Base-by-base conservation (phyloP, 1,140 invertebrate species). In the Geopemphigus sp. region DNA sequence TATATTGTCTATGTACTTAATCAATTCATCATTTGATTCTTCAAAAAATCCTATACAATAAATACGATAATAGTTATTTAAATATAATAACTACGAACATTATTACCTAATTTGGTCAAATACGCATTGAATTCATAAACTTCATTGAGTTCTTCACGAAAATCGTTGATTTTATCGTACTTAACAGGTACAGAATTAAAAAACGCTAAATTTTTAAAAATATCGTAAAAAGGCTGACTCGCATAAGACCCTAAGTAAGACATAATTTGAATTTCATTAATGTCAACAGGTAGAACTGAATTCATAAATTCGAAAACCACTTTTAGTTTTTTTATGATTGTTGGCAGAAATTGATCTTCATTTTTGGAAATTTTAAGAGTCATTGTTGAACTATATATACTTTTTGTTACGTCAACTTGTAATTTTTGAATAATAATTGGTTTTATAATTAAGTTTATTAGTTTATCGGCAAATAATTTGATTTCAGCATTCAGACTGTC, bases 131-230 rank as follows among this genome's bases (percentile, higher is more conserved):
- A 92, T 53, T 89, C 85, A 63, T 89, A 83, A 70, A 93, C 91
- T 78, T 89, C 87, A 5, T 87, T 84, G 17, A 91, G 88, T 3
- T 94, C 88, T 45, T 86, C 85, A 8, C 87, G 85, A 84, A 92
- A 94, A 11, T 86, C 87, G 82, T 91, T 87, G 54, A 94, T 85
- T 80, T 93, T 91, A 63, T 89, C 88, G 81, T 88, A 90, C 80
- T 89, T 92, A 80, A 89, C 90, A 5, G 94, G 94, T 82, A 95
- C 90, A 1, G 92, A 92, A 82, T 90, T 87, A 26, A 90, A 87
- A 4, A 95, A 87, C 83, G 93, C 95, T 82, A 93, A 88, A 74
- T 91, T 88, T 3, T 93, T 89, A n/a, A 95, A 86, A 19, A 88
- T 83, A 17, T 90, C 88, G 82, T 94, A 89, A 76, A 90, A 87